Conservation (phyloP, 2,888 invertebrate species). For the Drosophila histrio region DNA sequence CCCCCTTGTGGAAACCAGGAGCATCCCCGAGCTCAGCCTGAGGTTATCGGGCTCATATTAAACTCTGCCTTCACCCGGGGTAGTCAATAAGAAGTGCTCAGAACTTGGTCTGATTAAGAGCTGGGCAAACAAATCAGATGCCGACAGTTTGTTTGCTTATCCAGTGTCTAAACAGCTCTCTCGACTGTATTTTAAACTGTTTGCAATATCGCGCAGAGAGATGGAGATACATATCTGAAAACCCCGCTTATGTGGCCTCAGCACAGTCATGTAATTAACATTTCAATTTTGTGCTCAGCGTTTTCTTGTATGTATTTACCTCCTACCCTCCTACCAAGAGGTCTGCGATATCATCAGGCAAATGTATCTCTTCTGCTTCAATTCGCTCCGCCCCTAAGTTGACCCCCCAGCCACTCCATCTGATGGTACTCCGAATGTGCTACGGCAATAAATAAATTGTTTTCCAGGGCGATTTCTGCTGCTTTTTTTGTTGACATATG, state of each 20-base stretch:
- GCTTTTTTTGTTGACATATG: slow-evolving; percentile 72
- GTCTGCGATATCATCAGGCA: slow-evolving; percentile 39
- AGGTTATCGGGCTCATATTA: slow-evolving; percentile 52
- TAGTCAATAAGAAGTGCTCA: slow-evolving; percentile 57
- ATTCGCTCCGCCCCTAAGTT: slow-evolving; percentile 23
- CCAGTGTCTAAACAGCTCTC: slow-evolving; percentile 72
- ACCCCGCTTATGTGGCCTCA: slow-evolving; percentile 11
- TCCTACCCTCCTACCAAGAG: slow-evolving; percentile 9
- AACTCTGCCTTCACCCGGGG: slow-evolving; percentile 34
- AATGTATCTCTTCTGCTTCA: slow-evolving; percentile 74
- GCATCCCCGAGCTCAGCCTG: slow-evolving; percentile 13
- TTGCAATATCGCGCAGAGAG: slow-evolving; percentile 37
- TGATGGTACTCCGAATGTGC: slow-evolving; percentile 13
- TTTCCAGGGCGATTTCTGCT: slow-evolving; percentile 56
- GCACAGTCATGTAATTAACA: slow-evolving; percentile 69
- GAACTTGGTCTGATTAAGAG: slow-evolving; percentile 70
- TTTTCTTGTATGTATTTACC: slow-evolving; percentile 22
- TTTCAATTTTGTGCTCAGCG: slow-evolving; percentile 62
- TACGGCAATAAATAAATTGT: slow-evolving; percentile 67
- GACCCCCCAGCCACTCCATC: slow-evolving; percentile 5
- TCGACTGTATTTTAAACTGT: slow-evolving; percentile 77
- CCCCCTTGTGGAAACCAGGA: not conserved
- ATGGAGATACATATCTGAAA: not conserved
- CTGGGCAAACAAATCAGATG: slow-evolving; percentile 72
- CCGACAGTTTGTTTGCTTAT: slow-evolving; percentile 64